Conservation (phyloP, 1,140 invertebrate species). For the Probaryconus sp. region DNA sequence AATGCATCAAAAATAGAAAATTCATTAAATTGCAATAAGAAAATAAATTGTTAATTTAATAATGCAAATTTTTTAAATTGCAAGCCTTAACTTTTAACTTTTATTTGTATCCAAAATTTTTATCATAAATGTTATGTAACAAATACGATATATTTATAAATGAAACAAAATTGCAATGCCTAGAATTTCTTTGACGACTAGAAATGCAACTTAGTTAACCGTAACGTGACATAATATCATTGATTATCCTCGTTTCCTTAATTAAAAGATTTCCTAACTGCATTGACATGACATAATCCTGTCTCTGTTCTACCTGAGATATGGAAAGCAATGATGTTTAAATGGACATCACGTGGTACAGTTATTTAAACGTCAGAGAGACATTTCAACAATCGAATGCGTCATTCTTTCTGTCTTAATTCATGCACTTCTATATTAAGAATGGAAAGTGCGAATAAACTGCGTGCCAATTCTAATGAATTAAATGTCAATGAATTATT, state of each 20-base stretch:
- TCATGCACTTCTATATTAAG: too few species aligned
- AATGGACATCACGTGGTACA: background rate
- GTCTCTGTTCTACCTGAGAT: slow-evolving; percentile 7
- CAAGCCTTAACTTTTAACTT: too few species aligned
- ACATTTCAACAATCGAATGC: slow-evolving; percentile 3
- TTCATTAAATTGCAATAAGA: too few species aligned
- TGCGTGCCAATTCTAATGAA: too few species aligned
- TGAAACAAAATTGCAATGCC: background rate
- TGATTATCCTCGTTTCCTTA: slow-evolving; percentile 29
- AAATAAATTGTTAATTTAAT: too few species aligned
- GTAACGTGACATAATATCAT: slow-evolving; percentile 28
- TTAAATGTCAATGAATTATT: too few species aligned
- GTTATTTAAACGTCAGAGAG: background rate
- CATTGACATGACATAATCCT: slow-evolving; percentile 5
- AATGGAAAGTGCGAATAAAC: too few species aligned
- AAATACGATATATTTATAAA: background rate
- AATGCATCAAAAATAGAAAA: too few species aligned
- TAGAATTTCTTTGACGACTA: background rate
- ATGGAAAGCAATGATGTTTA: background rate
- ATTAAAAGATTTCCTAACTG: slow-evolving; percentile 34
- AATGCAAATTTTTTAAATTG: too few species aligned
- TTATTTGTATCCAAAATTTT: too few species aligned
- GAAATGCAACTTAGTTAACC: slow-evolving; percentile 13
- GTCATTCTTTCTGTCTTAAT: background rate
- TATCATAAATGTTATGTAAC: too few species aligned